These are phyloP conservation scores for Leucoptera coffeella DNA, from an alignment of 2,888 invertebrate species.

Conservation along the genomic window DNA sequence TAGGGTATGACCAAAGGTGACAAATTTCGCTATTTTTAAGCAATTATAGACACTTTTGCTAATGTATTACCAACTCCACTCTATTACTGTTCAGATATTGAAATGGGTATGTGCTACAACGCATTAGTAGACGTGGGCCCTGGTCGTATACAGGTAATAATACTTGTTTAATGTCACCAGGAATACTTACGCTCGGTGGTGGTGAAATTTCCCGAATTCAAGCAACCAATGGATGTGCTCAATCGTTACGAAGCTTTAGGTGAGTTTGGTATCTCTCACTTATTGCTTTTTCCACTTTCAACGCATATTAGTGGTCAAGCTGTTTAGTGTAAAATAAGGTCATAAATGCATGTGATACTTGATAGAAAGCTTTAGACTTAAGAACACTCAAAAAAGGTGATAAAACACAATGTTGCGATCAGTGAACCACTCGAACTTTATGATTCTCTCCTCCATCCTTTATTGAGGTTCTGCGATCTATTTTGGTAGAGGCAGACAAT, in stretches of 20 bases:
- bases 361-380: background rate
- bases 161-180: constrained; percentile 13
- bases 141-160: background rate
- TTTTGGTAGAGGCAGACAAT: too few species aligned
- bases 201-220: constrained; percentile 46
- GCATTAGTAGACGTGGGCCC: background rate
- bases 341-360: background rate
- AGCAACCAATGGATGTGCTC: constrained; percentile 54
- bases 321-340: background rate
- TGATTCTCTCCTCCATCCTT: too few species aligned
- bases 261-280: too few species aligned
- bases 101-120: too few species aligned
- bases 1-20: too few species aligned
- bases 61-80: too few species aligned
- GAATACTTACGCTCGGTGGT: constrained; percentile 55
- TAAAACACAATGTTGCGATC: background rate
- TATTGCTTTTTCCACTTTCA: too few species aligned
- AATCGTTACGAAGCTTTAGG: constrained; percentile 58
- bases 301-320: too few species aligned
- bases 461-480: too few species aligned
- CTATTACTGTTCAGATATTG: too few species aligned
- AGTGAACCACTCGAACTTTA: background rate
- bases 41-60: too few species aligned
- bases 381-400: background rate
- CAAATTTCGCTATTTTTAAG: too few species aligned